Base-by-base conservation (phyloP, 2,888 invertebrate species). In the Yponomeuta malinellus region DNA sequence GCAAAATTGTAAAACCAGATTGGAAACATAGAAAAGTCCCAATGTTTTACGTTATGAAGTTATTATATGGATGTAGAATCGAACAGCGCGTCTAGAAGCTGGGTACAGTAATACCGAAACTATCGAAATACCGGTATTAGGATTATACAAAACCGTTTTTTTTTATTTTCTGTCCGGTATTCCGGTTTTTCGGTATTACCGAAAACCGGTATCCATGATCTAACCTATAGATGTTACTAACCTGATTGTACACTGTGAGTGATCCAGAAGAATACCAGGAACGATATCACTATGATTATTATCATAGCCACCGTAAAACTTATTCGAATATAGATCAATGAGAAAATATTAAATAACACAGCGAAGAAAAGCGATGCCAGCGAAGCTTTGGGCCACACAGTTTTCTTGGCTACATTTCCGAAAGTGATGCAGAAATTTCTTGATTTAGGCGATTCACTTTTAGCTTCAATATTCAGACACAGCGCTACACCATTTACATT, bases 241-340 rank as follows among this genome's bases (percentile, higher is more conserved):
- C 91, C 91, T 81, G 89, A 88, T 72, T 91, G 90, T 66, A 91
- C 91, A 78, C 85, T 89, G 73, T 90, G 89, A 5, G 90, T 89
- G 33, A 91, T 78, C 90, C 90, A 91, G 76, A 91, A 88, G 73
- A 87, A 85, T 4, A 86, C 75, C 29, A 91, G 75, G 72, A 88
- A 86, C 1, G 86, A 81, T 73, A 87, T 77, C 12, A 87, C 83
- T 73, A 85, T 81, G 69, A 88, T 73, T 72, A 88, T 88, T 29
- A 89, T 75, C 70, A 82, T 74, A 69, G 87, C 79, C 52, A 84
- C 79, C 37, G 83, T 86, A n/a, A 89, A 23, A 80, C 83, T 89
- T 72, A 90, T 85, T 43, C 81, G 79, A 37, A 89, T 76, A 70
- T 83, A 89, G 68, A 76, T 77, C 37, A 89, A 74, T 1, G 86